Base-by-base conservation (phyloP, 2,888 invertebrate species). In the Apodemia hepburni region DNA sequence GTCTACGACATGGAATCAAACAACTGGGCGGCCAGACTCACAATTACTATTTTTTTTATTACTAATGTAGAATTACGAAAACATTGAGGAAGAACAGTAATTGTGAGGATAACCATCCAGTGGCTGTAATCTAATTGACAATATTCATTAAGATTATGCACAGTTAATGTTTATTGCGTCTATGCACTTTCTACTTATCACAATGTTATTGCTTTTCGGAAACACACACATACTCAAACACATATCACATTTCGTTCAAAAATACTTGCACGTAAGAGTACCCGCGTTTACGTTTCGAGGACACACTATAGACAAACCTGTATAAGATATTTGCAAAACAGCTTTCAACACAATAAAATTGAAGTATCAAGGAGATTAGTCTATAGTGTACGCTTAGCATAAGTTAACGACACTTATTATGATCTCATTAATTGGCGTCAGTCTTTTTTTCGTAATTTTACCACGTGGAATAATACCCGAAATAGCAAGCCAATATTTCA, bases 151-250 rank as follows among this genome's bases (percentile, higher is more conserved):
- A 81, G 73, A 78, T 78, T 75, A 81, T 76, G 75, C 73, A 77
- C 79, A 76, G 77, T 75, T 72, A 75, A 74, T 75, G 73, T 75
- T 73, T 76, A 80, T 72, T 77, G 77, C 79, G 78, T 79, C 77
- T 81, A 78, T 77, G 79, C 80, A 78, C 74, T 77, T 42, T 79
- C 78, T 81, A 81, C 78, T 77, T 89, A 89, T 89, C 89, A 89
- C 89, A 89, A 84, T 76, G 78, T 84, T 90, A 90, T 90, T 90
- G 90, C 90, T 90, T 87, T 84, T 82, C 81, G 79, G 84, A 85
- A 81, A 88, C 84, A 86, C 81, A 81, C 87, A 79, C 81, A 82
- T 51, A 18, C 76, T 82, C 81, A 78, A 85, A 82, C 79, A 81
- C 80, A 83, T 89, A 89, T 90, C 90, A 90, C 90, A 89, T 83